A percentile compares a stretch with the other conserved stretches of the same genome.
Evolutionary conservation across 1,140 invertebrate genomes (phyloP).

Genomic region (Wasmannia auropunctata): DNA sequence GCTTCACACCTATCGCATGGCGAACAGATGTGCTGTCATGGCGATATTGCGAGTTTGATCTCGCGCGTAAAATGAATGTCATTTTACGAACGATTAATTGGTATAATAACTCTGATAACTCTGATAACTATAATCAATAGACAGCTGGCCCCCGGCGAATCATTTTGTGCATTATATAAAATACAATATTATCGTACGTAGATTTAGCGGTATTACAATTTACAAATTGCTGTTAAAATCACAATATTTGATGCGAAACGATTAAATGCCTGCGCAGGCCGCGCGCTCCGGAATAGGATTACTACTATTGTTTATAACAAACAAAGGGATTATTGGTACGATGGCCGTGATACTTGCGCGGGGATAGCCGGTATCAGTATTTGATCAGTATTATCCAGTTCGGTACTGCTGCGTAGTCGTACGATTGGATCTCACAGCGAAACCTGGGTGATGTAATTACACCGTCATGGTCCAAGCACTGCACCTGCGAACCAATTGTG

Average conservation of each 20-base stretch:
- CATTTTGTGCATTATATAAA: constrained; percentile 18
- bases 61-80: constrained; percentile 34
- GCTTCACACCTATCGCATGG: constrained; percentile 36
- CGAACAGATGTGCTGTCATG: constrained; percentile 17
- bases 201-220: constrained; percentile 4
- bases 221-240: not conserved
- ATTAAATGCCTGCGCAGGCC: constrained; percentile 35
- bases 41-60: constrained; percentile 27
- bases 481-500: constrained; percentile 49
- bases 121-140: not conserved
- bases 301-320: constrained; percentile 59
- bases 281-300: constrained; percentile 43
- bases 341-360: constrained; percentile 42
- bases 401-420: constrained; percentile 30
- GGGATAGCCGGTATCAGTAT: constrained; percentile 35
- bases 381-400: constrained; percentile 65
- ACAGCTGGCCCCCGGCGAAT: not conserved
- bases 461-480: constrained; percentile 32
- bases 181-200: not conserved
- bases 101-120: not conserved
- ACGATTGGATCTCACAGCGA: constrained; percentile 35
- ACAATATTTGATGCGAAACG: not conserved
- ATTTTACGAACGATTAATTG: constrained; percentile 39
- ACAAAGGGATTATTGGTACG: constrained; percentile 47
- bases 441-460: constrained; percentile 68